Base-by-base conservation (phyloP, 2,797 vertebrate genomes). In the Galagoides demidoff region DNA sequence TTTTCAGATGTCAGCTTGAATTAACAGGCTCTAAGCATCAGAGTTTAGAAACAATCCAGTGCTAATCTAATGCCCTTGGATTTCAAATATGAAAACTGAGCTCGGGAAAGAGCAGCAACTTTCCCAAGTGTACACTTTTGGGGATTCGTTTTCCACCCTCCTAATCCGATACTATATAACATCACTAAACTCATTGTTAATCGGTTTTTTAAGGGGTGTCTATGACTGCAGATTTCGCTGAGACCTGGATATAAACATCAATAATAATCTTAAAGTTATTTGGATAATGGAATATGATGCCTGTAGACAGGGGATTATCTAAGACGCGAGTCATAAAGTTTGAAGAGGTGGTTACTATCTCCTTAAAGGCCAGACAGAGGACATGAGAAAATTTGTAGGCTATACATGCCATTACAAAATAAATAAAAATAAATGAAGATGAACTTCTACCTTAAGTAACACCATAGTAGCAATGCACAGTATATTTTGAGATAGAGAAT, bases 391-490 rank as follows among this genome's bases (percentile, higher is more conserved):
- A 16, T 71, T 0, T 79, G 43, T 63, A 68, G 14, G n/a, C 77
- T 82, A 61, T 39, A 78, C 6, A 85, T 11, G 34, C 34, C 8
- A 29, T 66, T 52, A 71, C 71, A 17, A 68, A 34, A 68, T 68
- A 76, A 88, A 85, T 78, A n/a, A 90, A 79, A 95, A 85, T 79
- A 86, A 85, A 64, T 43, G 34, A 20, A 86, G 17, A 64, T 95
- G 55, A 92, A 85, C 94, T 90, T 92, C 55, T 79, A 92, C 34
- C 95, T 31, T 63, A 83, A 89, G 37, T 85, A 91, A 74, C 37
- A 77, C 16, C 20, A 23, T 77, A 91, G 57, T 90, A 88, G 13
- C 59, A 85, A 82, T n/a, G 19, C 3, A 78, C 1, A 29, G 14
- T 89, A 84, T 25, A 63, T 57, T 92, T 71, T 78, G 79, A 89